Evolutionary conservation across 2,888 invertebrate species (phyloP).

Genomic region (Drosophila dives): DNA sequence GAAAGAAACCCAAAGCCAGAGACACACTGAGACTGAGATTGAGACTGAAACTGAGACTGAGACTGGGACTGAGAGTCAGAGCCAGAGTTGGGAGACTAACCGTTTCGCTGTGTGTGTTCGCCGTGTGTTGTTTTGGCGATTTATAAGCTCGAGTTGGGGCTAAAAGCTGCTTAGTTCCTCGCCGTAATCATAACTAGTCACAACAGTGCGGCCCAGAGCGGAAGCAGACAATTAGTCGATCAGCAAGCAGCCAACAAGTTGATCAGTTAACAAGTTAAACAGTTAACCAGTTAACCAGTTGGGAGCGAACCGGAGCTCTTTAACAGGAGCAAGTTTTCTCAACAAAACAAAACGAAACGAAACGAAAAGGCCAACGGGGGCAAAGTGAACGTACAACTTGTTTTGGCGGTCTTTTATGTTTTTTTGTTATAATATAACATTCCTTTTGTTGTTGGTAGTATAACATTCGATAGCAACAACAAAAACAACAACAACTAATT

Average conservation of each 20-base stretch:
- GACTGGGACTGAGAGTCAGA: neutral
- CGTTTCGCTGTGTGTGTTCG: constrained; percentile 41
- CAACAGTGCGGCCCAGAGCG: constrained; percentile 60
- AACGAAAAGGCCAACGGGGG: constrained; percentile 52
- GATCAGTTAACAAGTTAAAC: constrained; percentile 50
- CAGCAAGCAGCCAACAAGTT: constrained; percentile 36
- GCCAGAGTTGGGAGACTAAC: constrained; percentile 22
- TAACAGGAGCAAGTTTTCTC: constrained; percentile 62
- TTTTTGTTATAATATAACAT: constrained; percentile 16
- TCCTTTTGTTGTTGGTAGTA: constrained; percentile 25
- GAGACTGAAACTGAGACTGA: neutral
- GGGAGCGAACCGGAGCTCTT: constrained; percentile 21
- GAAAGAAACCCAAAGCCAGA: constrained; percentile 12
- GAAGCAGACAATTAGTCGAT: constrained; percentile 43
- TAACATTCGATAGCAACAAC: constrained; percentile 2
- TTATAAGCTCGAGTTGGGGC: constrained; percentile 77
- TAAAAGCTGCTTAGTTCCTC: constrained; percentile 83
- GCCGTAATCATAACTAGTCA: constrained; percentile 83
- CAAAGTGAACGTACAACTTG: constrained; percentile 72
- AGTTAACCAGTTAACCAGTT: constrained; percentile 48
- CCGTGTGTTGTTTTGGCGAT: constrained; percentile 28
- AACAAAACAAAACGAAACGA: neutral
- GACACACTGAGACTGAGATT: constrained; percentile 2
- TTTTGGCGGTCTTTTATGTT: constrained; percentile 51
- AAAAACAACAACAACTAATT: constrained; percentile 35